Conservation (phyloP, 2,888 invertebrate genomes). For the Drosophila niveifrons region DNA sequence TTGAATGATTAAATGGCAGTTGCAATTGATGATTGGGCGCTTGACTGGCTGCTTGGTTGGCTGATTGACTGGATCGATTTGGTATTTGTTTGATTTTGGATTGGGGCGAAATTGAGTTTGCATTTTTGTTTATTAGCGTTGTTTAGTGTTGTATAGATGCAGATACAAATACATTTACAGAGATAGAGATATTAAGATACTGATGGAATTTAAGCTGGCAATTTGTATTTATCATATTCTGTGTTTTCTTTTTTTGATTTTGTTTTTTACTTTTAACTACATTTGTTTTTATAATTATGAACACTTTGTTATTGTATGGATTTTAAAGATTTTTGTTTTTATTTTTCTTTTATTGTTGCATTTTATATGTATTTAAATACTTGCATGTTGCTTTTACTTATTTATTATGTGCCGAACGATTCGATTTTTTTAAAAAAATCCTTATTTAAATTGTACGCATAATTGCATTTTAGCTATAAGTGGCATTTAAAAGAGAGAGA, state of each 20-base stretch:
- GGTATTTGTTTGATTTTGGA: constrained; percentile 46
- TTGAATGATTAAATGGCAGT: constrained; percentile 69
- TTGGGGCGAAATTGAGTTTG: constrained; percentile 57
- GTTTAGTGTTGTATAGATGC: constrained; percentile 41
- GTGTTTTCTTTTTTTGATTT: constrained; percentile 3
- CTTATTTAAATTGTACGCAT: constrained; percentile 55
- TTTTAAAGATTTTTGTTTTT: constrained; percentile 18
- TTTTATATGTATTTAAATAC: constrained; percentile 55
- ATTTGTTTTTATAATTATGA: constrained; percentile 61
- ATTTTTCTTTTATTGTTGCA: constrained; percentile 24
- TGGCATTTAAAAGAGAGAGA: constrained; percentile 51
- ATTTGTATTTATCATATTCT: constrained; percentile 57
- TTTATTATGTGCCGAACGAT: constrained; percentile 45
- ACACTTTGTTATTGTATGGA: constrained; percentile 66
- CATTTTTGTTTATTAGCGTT: constrained; percentile 54
- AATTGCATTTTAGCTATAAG: constrained; percentile 60
- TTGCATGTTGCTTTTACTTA: constrained; percentile 65
- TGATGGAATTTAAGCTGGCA: constrained; percentile 44
- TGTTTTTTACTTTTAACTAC: constrained; percentile 44
- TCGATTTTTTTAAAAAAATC: constrained; percentile 40
- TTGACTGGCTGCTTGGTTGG: constrained; percentile 66
- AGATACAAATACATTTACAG: constrained; percentile 36
- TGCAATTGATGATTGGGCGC: constrained; percentile 72
- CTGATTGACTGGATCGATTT: constrained; percentile 60
- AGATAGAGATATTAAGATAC: constrained; percentile 49